phyloP scores from a whole-genome alignment of 2,113 vertebrate genomes.

The Stictonetta naevosa region DNA sequence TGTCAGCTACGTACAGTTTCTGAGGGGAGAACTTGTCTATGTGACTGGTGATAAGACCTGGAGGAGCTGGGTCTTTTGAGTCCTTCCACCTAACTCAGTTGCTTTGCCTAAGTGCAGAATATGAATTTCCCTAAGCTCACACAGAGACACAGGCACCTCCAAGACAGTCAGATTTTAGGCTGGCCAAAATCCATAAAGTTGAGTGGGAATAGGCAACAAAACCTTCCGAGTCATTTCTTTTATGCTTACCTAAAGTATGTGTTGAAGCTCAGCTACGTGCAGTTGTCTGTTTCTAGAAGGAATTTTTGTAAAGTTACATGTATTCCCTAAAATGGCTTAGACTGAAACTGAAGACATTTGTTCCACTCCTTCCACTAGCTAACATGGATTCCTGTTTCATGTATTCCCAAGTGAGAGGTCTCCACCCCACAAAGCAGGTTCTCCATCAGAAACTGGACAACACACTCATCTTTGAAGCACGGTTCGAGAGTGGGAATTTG shows the following conservation, averaged over 20 bases:
- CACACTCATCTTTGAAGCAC: conserved; percentile 80
- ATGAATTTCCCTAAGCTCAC: not conserved
- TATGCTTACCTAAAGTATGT: not conserved
- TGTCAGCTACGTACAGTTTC: not conserved
- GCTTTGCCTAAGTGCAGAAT: not conserved
- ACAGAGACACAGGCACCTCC: not conserved
- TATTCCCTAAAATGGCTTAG: not conserved
- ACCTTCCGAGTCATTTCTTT: not conserved
- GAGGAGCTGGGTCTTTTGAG: not conserved
- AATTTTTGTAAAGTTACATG: not conserved
- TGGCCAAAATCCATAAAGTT: not conserved
- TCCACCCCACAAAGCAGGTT: conserved; percentile 51
- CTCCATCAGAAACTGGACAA: conserved; percentile 50
- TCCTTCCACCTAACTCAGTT: not conserved
- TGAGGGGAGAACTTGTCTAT: not conserved
- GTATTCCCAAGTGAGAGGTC: conserved; percentile 73
- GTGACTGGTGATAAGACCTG: not conserved
- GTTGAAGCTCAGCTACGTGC: not conserved
- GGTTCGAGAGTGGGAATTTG: conserved; percentile 84
- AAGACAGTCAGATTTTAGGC: not conserved
- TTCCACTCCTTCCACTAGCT: conserved; percentile 50
- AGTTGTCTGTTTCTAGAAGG: not conserved
- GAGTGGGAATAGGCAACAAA: not conserved
- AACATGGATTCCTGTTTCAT: conserved; percentile 74
- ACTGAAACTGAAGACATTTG: not conserved